phyloP scores from a whole-genome alignment of 2,888 invertebrate species.

The Argyra leucocephala region DNA sequence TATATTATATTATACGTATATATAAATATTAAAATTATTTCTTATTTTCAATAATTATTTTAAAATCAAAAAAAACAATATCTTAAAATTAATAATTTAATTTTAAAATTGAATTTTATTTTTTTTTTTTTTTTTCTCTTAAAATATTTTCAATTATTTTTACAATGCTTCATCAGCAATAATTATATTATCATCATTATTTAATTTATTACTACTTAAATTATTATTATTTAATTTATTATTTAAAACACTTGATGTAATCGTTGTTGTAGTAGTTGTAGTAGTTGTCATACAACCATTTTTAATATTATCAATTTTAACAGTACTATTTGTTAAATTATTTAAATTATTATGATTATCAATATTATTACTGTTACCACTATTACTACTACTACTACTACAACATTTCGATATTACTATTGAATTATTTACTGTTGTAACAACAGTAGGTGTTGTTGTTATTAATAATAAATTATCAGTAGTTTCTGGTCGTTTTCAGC shows the following conservation, averaged over 20 bases:
- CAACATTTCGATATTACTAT: slow-evolving; percentile 19
- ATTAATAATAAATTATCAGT: slow-evolving; percentile 12
- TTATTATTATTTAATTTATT: slow-evolving; percentile 24
- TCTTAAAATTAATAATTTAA: no score
- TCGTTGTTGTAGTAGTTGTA: slow-evolving; percentile 22
- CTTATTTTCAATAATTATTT: no score
- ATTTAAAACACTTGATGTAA: slow-evolving; percentile 21
- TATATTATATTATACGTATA: no score
- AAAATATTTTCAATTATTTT: slow-evolving; percentile 21
- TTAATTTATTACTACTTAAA: slow-evolving; percentile 13
- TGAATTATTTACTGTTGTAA: slow-evolving; percentile 9
- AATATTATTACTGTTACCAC: background rate
- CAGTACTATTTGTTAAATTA: slow-evolving; percentile 15
- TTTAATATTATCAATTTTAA: slow-evolving; percentile 12
- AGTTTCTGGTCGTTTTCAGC: slow-evolving; percentile 11
- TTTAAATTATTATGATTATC: background rate
- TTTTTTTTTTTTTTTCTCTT: background rate
- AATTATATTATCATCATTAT: slow-evolving; percentile 19
- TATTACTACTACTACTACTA: slow-evolving; percentile 16
- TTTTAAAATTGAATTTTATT: background rate
- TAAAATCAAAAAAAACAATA: no score
- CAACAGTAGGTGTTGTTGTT: slow-evolving; percentile 1
- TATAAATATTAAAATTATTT: no score
- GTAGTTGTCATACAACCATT: slow-evolving; percentile 18
- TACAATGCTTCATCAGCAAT: slow-evolving; percentile 18